A percentile compares a stretch with the other conserved stretches of the same genome.
Evolutionary conservation across 92 coral and sea anemone genomes (phyloP).

Genomic region (Scolanthus callimorphus): DNA sequence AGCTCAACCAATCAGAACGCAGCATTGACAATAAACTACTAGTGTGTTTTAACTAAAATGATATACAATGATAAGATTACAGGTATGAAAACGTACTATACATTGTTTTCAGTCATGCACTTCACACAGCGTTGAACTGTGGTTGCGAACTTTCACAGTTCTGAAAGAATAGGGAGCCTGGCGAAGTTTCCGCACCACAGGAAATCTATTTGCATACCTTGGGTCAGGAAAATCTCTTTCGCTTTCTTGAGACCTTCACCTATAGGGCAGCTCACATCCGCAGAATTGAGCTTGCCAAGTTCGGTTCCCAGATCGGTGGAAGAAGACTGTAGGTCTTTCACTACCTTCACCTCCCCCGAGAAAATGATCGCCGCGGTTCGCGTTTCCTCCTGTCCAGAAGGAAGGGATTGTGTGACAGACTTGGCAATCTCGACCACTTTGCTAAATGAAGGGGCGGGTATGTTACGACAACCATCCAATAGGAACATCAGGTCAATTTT

Average conservation of each 20-base stretch:
- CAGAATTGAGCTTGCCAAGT: constrained; percentile 1
- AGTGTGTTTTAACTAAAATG: no score
- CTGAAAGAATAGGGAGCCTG: no score
- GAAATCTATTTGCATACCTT: no score
- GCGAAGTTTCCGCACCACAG: no score
- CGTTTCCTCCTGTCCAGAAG: constrained; percentile 31
- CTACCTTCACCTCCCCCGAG: constrained; percentile 44
- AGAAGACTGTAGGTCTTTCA: constrained; percentile 35
- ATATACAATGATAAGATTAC: no score
- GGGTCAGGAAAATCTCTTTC: constrained; percentile 10
- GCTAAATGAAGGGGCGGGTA: constrained; percentile 39
- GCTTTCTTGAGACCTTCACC: constrained; percentile 15
- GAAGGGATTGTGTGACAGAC: constrained; percentile 36
- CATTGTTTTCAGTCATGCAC: no score
- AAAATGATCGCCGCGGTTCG: constrained; percentile 51
- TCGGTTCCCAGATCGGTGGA: constrained; percentile 4
- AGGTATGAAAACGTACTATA: no score
- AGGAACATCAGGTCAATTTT: constrained; percentile 57
- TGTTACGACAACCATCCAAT: constrained; percentile 57
- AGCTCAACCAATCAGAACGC: no score
- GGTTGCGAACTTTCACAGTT: no score
- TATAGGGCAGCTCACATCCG: constrained; percentile 20
- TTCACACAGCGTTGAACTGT: no score
- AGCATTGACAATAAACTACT: no score
- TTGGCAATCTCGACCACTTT: constrained; percentile 42